Evolutionary conservation across 2,888 invertebrate genomes (phyloP).

Genomic region (Priapulus caudatus): DNA sequence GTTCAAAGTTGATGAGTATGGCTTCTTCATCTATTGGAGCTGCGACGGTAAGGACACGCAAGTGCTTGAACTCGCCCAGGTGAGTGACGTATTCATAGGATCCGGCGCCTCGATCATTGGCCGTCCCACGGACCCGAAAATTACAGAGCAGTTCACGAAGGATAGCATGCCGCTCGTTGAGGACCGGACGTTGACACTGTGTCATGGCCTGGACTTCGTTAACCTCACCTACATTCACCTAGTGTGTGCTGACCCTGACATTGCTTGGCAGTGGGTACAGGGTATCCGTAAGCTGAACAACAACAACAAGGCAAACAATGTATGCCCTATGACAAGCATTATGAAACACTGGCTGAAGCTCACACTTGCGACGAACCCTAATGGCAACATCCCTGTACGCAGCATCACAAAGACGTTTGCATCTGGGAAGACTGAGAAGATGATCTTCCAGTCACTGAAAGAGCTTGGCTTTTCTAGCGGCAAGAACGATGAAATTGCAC

Average conservation of each 20-base stretch:
- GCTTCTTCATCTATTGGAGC: constrained; percentile 97
- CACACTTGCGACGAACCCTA: constrained; percentile 80
- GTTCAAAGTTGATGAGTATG: constrained; percentile 91
- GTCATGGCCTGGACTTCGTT: constrained; percentile 96
- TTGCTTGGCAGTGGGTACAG: constrained; percentile 77
- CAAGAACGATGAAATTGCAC: constrained; percentile 90
- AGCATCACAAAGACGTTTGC: constrained; percentile 91
- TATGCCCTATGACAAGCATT: constrained; percentile 83
- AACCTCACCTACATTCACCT: constrained; percentile 96
- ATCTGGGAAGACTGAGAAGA: constrained; percentile 96
- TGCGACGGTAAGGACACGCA: constrained; percentile 95
- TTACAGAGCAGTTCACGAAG: constrained; percentile 61
- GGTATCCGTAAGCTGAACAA: constrained; percentile 77
- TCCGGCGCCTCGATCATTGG: neutral
- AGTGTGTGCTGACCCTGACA: constrained; percentile 80
- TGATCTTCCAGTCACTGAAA: constrained; percentile 88
- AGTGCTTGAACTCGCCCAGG: constrained; percentile 94
- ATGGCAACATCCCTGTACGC: constrained; percentile 90
- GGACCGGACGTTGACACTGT: constrained; percentile 87
- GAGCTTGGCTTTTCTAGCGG: constrained; percentile 87
- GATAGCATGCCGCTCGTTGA: constrained; percentile 52
- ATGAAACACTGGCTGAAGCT: constrained; percentile 99
- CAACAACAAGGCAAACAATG: constrained; percentile 90
- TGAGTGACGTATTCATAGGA: constrained; percentile 64
- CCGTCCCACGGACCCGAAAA: constrained; percentile 51